Evolutionary conservation across 2,113 vertebrate genomes (phyloP).

Genomic region (Corythaixoides concolor): DNA sequence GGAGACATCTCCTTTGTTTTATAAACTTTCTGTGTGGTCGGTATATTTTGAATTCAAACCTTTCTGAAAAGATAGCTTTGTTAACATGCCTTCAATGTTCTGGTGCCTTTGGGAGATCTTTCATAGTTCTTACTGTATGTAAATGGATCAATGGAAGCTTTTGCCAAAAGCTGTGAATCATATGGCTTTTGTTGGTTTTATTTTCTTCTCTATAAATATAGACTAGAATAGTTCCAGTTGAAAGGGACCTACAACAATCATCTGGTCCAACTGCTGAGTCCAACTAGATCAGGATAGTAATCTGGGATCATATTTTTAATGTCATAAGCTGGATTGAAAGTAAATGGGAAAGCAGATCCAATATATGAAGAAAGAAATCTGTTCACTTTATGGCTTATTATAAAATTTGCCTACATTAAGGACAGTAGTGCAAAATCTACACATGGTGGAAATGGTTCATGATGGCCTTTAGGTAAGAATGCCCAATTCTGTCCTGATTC

Average conservation of each 20-base stretch:
- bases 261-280: neutral
- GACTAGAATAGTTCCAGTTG: neutral
- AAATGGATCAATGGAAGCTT: neutral
- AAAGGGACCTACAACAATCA: neutral
- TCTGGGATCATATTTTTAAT: neutral
- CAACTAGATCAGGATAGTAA: neutral
- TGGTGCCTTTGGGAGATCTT: neutral
- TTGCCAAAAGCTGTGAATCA: neutral
- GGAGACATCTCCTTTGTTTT: constrained; percentile 19
- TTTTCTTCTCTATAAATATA: neutral
- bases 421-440: neutral
- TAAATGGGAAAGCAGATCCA: neutral
- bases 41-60: neutral
- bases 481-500: neutral
- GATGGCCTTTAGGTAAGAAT: neutral
- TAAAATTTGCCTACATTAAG: neutral
- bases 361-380: neutral
- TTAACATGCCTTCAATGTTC: neutral
- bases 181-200: neutral
- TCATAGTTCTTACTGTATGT: neutral
- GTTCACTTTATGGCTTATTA: neutral
- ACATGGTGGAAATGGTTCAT: neutral
- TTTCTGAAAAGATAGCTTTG: constrained; percentile 40
- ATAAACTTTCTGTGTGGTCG: constrained; percentile 18
- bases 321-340: neutral